Percentiles rank a stretch among this genome's conserved stretches.
These are phyloP conservation scores for Crax fasciolata DNA, from an alignment of 2,797 vertebrate genomes.

Conservation along the genomic window DNA sequence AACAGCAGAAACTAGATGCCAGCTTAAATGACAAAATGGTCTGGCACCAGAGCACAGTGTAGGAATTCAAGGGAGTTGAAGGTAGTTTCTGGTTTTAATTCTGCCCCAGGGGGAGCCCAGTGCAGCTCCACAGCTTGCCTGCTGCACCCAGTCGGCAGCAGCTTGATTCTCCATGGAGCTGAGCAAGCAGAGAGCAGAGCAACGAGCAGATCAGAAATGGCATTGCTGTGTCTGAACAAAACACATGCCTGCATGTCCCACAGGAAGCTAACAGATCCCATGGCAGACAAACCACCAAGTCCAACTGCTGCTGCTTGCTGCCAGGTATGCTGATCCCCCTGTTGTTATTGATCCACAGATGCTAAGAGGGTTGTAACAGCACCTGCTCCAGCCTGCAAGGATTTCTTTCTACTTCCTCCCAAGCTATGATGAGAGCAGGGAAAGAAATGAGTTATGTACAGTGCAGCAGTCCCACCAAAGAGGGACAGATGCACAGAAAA, in stretches of 20 bases:
- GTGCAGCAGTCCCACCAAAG: background rate
- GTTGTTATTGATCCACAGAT: background rate
- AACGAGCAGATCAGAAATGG: background rate
- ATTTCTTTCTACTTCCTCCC: background rate
- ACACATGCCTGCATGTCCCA: background rate
- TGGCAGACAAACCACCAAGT: background rate
- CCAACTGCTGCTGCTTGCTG: background rate
- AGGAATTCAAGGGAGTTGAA: background rate
- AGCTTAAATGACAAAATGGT: background rate
- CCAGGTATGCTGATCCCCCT: background rate
- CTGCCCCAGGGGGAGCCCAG: background rate
- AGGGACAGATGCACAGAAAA: slow-evolving; percentile 33
- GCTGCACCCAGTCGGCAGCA: background rate
- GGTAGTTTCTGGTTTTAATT: background rate
- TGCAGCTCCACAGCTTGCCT: background rate
- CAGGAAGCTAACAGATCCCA: background rate
- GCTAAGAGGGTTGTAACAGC: background rate
- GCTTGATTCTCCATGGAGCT: background rate
- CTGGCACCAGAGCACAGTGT: background rate
- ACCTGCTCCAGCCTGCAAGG: background rate
- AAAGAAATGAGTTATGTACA: background rate
- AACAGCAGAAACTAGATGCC: background rate
- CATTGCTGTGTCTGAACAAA: background rate
- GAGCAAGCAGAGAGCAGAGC: background rate
- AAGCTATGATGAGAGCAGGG: background rate